Evolutionary conservation across 1,140 invertebrate species (phyloP), one percentile per base, ranked within the genome.

Genomic region (Chionoecetes opilio): DNA sequence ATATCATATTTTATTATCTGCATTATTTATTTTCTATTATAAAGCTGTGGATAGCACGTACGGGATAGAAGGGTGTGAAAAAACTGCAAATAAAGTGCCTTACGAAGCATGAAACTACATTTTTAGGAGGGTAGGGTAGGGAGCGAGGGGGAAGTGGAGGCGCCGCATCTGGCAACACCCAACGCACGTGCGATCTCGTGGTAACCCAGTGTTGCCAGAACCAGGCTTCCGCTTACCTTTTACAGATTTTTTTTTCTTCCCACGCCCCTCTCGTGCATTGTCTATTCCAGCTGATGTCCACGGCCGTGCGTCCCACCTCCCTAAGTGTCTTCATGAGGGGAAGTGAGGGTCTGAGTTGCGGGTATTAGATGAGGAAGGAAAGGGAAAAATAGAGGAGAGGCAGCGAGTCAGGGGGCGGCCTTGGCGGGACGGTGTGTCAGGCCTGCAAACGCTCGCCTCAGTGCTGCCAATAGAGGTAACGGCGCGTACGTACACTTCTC

Each of bases 101-200:
- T 75, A 75, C 63, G 21, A 75, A 75, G 63, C 63, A 75, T 75
- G 63, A 75, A 75, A 75, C 63, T n/a, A n/a, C 63, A 75, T 75
- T 75, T 75, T n/a, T 75, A 75, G n/a, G 89, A 53, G 89, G 89
- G 14, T 34, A 41, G 35, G 53, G 46, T n/a, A 5, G 29, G 14
- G 35, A 26, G 53, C 29, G 89, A 2, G 41, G 38, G 29, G 38
- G 89, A 46, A 75, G 53, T 17, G 2, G 82, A 46, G 84, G n/a
- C 82, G 29, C 38, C 0, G 82, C 82, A 75, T 93, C 84, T 86
- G 92, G 92, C 92, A 93, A 93, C 92, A 93, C 82, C 32, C 82
- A 93, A 93, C 92, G 92, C 92, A 93, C 92, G 92, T 93, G 92
- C 92, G 92, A 85, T 86, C 92, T 93, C 92, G 92, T 93, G 92